Base-by-base conservation (phyloP, 2,113 vertebrate genomes). In the Euleptes europaea region DNA sequence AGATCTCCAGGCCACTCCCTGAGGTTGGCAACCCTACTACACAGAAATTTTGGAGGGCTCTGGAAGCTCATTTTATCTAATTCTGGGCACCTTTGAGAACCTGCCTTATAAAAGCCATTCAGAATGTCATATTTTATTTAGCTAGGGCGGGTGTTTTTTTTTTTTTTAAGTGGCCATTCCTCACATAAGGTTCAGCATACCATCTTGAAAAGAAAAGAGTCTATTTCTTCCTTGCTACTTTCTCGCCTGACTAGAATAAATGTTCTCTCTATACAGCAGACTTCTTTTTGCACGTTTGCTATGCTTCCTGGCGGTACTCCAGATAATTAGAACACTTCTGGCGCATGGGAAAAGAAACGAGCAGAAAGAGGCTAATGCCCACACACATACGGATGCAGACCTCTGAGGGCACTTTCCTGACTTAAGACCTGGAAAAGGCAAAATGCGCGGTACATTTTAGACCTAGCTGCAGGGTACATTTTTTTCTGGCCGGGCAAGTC, bases 71-170 rank as follows among this genome's bases (percentile, higher is more conserved):
- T 47, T 38, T n/a, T 87, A 82, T 87, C 0, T 0, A 65, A 83
- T 33, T 85, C 83, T 85, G 71, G 60, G 83, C 73, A 72, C 47
- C 35, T 21, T 86, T n/a, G 84, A 85, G 60, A 76, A 84, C 79
- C 84, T 89, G 83, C 79, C 47, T 66, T 70, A 66, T 65, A 80
- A 84, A 88, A 26, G 71, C 70, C 78, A 40, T 86, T 21, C 63
- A 84, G 67, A 88, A 79, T 1, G 21, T 71, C 82, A 38, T 42
- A 12, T 91, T 82, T 90, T 91, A 89, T 86, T 84, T 86, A 86
- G 65, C 90, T 80, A 66, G 54, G 1, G 54, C 19, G 54, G 63
- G 15, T 66, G 76, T 80, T 90, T 91, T 80, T 73, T 54, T 51
- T 2, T 54, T 57, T 57, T 91, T 84, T 73, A 65, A 35, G 44